These are phyloP conservation scores for Uropsilus gracilis DNA, from an alignment of 2,113 vertebrate genomes.

Conservation along the genomic window DNA sequence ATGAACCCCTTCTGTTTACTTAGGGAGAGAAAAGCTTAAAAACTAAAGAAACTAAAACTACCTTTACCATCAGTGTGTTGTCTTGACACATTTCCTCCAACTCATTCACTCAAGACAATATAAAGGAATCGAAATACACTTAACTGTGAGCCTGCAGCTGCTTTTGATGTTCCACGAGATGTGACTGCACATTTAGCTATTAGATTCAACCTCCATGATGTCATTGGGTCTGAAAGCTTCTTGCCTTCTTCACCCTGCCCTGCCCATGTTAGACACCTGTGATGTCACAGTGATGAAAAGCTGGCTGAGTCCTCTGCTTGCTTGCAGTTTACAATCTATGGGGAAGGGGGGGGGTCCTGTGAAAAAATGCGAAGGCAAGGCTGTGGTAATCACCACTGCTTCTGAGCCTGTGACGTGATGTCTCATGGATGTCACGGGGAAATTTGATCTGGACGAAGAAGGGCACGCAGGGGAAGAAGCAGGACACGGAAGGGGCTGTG, in stretches of 20 bases:
- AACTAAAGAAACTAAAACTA: neutral
- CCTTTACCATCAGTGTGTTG: neutral
- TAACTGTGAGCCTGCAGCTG: neutral
- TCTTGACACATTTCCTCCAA: neutral
- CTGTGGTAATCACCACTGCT: too few relatives aligned
- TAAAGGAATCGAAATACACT: neutral
- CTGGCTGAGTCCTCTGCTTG: too few relatives aligned
- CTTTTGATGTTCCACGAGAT: neutral
- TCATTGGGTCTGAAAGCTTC: neutral
- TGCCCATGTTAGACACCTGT: neutral
- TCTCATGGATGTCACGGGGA: too few relatives aligned
- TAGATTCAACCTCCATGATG: neutral
- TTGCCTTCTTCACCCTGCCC: neutral
- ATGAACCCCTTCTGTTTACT: neutral
- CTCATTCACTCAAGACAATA: neutral
- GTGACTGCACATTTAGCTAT: neutral
- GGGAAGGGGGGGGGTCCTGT: too few relatives aligned
- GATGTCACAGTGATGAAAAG: neutral
- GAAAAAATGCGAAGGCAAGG: fast-evolving
- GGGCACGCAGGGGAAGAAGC: neutral
- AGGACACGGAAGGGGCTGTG: neutral
- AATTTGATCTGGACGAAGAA: neutral
- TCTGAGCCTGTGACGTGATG: too few relatives aligned
- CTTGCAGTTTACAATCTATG: neutral
- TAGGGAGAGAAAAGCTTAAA: neutral